phyloP scores from a whole-genome alignment of 2,888 invertebrate species.

The Ferrisia virgata region DNA sequence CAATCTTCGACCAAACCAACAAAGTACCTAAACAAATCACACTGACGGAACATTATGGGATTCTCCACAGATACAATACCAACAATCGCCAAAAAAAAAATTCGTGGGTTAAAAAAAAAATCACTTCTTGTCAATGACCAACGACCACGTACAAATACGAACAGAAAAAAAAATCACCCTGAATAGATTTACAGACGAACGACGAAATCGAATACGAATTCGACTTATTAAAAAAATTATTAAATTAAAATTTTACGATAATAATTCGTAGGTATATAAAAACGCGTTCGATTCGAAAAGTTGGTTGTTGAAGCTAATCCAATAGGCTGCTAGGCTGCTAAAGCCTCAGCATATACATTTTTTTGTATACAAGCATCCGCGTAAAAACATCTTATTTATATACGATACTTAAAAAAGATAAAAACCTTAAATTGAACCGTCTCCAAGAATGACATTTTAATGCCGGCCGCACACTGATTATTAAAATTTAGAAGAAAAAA shows the following conservation, averaged over 20 bases:
- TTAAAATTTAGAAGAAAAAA: slow-evolving; percentile 33
- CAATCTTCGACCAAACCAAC: too few species aligned
- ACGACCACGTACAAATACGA: not conserved
- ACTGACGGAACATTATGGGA: too few species aligned
- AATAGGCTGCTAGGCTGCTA: too few species aligned
- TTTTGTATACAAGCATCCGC: not conserved
- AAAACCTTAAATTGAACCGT: slow-evolving; percentile 26
- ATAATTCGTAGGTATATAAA: slow-evolving; percentile 4
- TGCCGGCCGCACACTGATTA: slow-evolving; percentile 6
- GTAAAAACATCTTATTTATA: slow-evolving; percentile 32
- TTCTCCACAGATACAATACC: not conserved
- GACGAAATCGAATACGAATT: not conserved
- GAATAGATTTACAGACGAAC: too few species aligned
- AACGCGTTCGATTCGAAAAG: not conserved
- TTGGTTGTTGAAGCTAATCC: not conserved
- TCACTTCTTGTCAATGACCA: not conserved
- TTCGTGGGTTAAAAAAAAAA: not conserved
- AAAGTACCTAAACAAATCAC: too few species aligned
- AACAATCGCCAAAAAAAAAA: not conserved
- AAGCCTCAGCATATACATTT: too few species aligned
- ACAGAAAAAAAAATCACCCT: not conserved
- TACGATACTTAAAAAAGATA: slow-evolving; percentile 29
- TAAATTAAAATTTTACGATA: slow-evolving; percentile 8
- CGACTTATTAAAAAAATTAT: slow-evolving; percentile 14
- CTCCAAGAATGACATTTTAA: slow-evolving; percentile 24